Conservation (phyloP, 1,140 invertebrate species). For the Chrysomallon squamiferum region DNA sequence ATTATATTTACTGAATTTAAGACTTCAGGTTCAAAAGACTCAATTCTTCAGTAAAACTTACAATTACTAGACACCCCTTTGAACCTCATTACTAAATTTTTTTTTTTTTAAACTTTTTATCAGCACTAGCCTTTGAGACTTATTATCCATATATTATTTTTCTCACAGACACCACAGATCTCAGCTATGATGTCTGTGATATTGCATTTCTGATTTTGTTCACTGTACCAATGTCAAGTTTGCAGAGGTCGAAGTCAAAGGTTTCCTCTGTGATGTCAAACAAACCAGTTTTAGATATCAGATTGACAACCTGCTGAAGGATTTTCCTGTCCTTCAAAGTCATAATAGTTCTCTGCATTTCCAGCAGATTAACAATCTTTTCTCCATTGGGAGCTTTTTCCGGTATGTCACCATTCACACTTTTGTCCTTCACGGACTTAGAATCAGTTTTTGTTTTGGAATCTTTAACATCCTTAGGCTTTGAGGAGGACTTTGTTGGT, state of each 20-base stretch:
- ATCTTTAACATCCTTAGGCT: not conserved
- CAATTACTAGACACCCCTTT: too few species aligned
- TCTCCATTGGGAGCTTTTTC: constrained; percentile 3
- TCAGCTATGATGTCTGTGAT: not conserved
- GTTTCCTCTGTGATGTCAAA: not conserved
- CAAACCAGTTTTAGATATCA: not conserved
- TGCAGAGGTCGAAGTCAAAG: constrained; percentile 2
- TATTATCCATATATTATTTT: too few species aligned
- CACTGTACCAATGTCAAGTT: not conserved
- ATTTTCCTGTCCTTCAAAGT: not conserved
- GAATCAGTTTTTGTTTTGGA: not conserved
- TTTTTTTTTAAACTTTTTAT: too few species aligned
- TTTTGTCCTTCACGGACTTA: not conserved
- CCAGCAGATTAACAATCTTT: not conserved
- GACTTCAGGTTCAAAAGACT: too few species aligned
- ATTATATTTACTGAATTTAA: too few species aligned
- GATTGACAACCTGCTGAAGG: not conserved
- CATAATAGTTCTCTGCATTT: not conserved
- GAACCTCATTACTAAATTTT: too few species aligned
- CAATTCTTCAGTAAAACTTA: too few species aligned
- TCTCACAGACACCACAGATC: too few species aligned
- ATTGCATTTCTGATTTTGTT: constrained; percentile 1
- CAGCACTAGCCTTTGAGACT: too few species aligned
- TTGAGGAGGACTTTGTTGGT: not conserved
- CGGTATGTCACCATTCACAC: not conserved